Evolutionary conservation across 2,113 vertebrate species (phyloP).

Genomic region (Addax nasomaculatus): DNA sequence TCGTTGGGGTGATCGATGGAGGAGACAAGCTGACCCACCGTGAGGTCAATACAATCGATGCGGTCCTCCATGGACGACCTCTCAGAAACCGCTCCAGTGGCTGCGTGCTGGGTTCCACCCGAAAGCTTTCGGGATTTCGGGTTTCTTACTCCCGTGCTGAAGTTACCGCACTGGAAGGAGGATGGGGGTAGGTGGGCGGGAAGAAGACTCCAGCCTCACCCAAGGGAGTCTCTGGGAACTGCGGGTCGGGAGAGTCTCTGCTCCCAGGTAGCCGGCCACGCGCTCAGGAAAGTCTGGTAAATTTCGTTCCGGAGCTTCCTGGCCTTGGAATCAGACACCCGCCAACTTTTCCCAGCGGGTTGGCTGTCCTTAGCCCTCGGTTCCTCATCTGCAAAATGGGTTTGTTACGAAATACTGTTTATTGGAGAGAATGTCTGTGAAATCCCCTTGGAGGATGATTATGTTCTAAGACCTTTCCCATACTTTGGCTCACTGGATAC

Average conservation of each 20-base stretch:
- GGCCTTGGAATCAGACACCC: neutral
- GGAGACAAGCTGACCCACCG: constrained; percentile 76
- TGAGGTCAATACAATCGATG: constrained; percentile 81
- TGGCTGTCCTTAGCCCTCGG: accelerated
- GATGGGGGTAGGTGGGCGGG: neutral
- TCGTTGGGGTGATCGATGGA: constrained; percentile 75
- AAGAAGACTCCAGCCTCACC: neutral
- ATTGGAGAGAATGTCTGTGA: neutral
- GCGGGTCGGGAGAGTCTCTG: neutral
- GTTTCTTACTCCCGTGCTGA: neutral
- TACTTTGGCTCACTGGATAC: neutral
- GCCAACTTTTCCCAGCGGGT: accelerated
- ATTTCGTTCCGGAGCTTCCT: neutral
- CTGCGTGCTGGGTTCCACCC: neutral
- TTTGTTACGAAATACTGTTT: neutral
- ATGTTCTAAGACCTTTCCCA: neutral
- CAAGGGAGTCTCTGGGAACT: neutral
- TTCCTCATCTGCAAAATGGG: neutral
- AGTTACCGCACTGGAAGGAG: neutral
- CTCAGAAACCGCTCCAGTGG: constrained; percentile 62
- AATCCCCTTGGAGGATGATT: neutral
- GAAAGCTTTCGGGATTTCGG: neutral
- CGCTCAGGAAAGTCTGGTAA: accelerated
- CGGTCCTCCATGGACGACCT: constrained; percentile 63
- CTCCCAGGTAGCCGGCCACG: accelerated